Percentiles rank a stretch among this genome's conserved stretches.
phyloP scores from a whole-genome alignment of 2,888 invertebrate genomes.

The Odontocolon sp. region DNA sequence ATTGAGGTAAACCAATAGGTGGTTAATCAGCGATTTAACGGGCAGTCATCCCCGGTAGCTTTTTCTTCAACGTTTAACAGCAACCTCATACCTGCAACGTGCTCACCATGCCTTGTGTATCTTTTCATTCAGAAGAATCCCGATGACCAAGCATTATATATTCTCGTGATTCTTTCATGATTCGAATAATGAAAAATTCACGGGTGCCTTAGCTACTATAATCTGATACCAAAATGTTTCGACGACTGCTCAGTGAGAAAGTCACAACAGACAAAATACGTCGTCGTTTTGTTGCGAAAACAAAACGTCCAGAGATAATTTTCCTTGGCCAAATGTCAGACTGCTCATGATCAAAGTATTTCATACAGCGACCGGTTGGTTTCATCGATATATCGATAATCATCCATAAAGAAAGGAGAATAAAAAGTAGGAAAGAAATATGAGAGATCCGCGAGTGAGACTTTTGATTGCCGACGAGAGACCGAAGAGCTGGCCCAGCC shows the following conservation, averaged over 20 bases:
- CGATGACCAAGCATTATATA: slow-evolving; percentile 74
- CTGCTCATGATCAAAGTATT: too few species aligned
- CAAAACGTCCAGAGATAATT: background rate
- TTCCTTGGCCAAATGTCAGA: background rate
- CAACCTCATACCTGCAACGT: background rate
- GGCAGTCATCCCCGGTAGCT: slow-evolving; percentile 62
- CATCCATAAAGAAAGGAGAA: slow-evolving; percentile 13
- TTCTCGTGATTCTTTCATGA: slow-evolving; percentile 46
- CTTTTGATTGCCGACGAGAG: slow-evolving; percentile 70
- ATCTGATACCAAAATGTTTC: background rate
- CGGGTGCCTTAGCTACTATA: background rate
- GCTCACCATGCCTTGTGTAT: slow-evolving; percentile 2
- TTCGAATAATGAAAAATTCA: slow-evolving; percentile 16
- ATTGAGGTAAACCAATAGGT: slow-evolving; percentile 66
- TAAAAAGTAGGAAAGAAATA: background rate
- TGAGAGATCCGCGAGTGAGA: slow-evolving; percentile 37
- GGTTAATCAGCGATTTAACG: slow-evolving; percentile 71
- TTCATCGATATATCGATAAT: slow-evolving; percentile 52
- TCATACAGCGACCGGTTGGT: too few species aligned
- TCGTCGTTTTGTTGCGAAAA: too few species aligned
- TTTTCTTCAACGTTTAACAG: slow-evolving; percentile 60
- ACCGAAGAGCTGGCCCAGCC: slow-evolving; percentile 63
- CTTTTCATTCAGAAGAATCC: slow-evolving; percentile 58
- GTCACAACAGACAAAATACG: background rate
- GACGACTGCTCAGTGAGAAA: background rate